Conservation (phyloP, 92 coral and sea anemone genomes). For the Zoanthus solanderi region DNA sequence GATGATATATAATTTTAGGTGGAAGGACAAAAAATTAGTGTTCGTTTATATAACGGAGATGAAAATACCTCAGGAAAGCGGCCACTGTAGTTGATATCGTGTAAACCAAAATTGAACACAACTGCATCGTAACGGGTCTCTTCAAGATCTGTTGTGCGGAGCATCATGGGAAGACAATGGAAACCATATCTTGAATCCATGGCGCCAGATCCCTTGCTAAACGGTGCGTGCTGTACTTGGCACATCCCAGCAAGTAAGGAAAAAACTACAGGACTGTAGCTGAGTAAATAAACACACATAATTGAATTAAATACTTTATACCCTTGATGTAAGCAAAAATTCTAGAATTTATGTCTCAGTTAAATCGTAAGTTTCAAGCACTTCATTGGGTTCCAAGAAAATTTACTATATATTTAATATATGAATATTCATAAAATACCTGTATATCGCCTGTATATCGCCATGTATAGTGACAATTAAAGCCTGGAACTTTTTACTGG, state of each 20-base stretch:
- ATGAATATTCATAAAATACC: too few relatives aligned
- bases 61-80: slow-evolving; percentile 79
- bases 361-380: too few relatives aligned
- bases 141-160: slow-evolving; percentile 79
- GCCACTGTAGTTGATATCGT: slow-evolving; percentile 84
- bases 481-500: too few relatives aligned
- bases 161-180: slow-evolving; percentile 82
- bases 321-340: too few relatives aligned
- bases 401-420: too few relatives aligned
- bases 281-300: slow-evolving; percentile 7
- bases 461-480: too few relatives aligned
- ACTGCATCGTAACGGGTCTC: slow-evolving; percentile 85
- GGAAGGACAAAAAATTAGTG: too few relatives aligned
- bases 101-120: slow-evolving; percentile 93
- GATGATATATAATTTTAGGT: too few relatives aligned
- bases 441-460: too few relatives aligned
- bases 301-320: neutral
- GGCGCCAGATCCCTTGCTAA: slow-evolving; percentile 88
- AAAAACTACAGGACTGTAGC: slow-evolving; percentile 72
- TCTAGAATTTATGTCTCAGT: too few relatives aligned
- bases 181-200: slow-evolving; percentile 86
- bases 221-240: slow-evolving; percentile 94
- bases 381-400: too few relatives aligned
- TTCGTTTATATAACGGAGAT: neutral
- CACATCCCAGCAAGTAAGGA: slow-evolving; percentile 68